Evolutionary conservation across 2,888 invertebrate genomes (phyloP), one percentile per base, ranked within the genome.

Genomic region (Tenthredo livida): DNA sequence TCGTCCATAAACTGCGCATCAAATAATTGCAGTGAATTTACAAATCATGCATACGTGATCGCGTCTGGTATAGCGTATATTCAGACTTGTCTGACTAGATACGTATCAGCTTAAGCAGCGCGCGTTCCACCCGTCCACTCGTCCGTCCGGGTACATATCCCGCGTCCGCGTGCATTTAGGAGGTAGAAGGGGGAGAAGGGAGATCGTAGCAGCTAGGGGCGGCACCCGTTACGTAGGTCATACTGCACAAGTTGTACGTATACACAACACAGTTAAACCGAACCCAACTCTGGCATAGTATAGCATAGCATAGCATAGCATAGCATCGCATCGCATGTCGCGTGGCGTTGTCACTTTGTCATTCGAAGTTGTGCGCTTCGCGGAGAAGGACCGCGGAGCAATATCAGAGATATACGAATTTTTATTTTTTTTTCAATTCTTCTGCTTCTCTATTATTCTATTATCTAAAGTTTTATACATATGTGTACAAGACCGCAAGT

Each of bases 141-240:
- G 61, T 10, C 61, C 61, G 9, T 25, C 17, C 73, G 40, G 25
- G 25, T 47, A 47, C 47, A 47, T 47, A 47, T 47, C n/a, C 9
- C 47, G 33, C 10, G 73, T 73, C 73, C 77, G 77, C 77, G 50
- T 77, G 29, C 50, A 33, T 54, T 50, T 29, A 54, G 54, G 10
- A 25, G 15, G 37, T 21, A n/a, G 37, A n/a, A 17, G 12, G 61
- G 80, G 40, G 33, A 21, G 12, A 25, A 40, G 54, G 9, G n/a
- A 33, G 17, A 40, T n/a, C 54, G 17, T 29, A 17, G 61, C 50
- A 12, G 21, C 40, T 37, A 61, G 86, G 84, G 85, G 83, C 85
- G 80, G 85, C 37, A 75, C 80, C 86, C 86, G 86, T 86, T 86
- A 86, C 86, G 67, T 72, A 70, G 83, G 54, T 82, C 83, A 85